Conservation (phyloP, 2,113 vertebrate species). For the Himantopus leucocephalus region DNA sequence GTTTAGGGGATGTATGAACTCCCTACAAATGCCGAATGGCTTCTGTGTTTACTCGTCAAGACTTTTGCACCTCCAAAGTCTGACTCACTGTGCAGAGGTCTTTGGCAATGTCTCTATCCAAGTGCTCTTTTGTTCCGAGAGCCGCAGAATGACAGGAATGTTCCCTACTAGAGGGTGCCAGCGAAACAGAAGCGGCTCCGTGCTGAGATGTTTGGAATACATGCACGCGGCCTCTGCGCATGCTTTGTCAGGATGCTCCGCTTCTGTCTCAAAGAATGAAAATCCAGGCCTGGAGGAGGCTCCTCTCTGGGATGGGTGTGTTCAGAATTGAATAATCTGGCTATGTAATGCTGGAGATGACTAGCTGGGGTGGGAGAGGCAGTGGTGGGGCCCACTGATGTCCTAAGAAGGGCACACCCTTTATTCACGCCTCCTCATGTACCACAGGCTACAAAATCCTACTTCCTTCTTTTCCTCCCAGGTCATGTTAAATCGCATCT, state of each 20-base stretch:
- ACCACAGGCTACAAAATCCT: constrained; percentile 70
- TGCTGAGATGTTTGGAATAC: constrained; percentile 13
- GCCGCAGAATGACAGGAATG: constrained; percentile 49
- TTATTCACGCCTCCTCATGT: constrained; percentile 45
- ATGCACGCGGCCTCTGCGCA: neutral
- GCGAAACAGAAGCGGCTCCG: neutral
- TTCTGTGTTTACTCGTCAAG: neutral
- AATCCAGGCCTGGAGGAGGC: constrained; percentile 57
- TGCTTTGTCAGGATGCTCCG: neutral
- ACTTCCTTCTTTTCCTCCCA: constrained; percentile 47
- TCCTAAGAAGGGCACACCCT: constrained; percentile 51
- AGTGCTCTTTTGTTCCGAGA: constrained; percentile 30
- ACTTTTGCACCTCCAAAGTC: constrained; percentile 2
- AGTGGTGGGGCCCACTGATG: constrained; percentile 36
- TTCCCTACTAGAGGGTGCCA: constrained; percentile 17
- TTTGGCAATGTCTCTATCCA: neutral
- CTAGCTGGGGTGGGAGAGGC: constrained; percentile 56
- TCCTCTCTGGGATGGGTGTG: constrained; percentile 57
- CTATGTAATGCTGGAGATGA: constrained; percentile 63
- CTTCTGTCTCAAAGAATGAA: constrained; percentile 39
- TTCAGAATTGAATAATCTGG: constrained; percentile 52
- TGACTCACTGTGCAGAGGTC: constrained; percentile 46
- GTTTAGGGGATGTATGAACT: neutral
- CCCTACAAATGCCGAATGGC: neutral
- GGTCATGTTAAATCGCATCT: constrained; percentile 44